Evolutionary conservation across 2,888 invertebrate genomes (phyloP).

Genomic region (Orthosia incerta): DNA sequence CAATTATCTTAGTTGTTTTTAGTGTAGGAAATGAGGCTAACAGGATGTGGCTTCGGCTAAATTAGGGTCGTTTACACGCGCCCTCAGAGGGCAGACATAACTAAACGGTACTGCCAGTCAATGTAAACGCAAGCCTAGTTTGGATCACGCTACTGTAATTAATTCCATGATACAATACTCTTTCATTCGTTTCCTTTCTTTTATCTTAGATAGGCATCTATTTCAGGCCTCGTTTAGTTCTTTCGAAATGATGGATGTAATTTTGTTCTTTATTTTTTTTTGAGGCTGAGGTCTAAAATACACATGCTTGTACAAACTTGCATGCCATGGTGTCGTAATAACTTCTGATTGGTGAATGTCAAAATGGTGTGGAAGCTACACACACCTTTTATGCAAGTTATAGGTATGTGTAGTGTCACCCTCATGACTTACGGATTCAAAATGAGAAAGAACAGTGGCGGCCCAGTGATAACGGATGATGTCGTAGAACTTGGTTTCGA

Average conservation of each 20-base stretch:
- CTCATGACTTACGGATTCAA: no score
- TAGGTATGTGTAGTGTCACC: no score
- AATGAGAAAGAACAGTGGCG: no score
- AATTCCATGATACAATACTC: constrained; percentile 42
- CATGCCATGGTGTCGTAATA: no score
- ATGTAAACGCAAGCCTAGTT: constrained; percentile 37
- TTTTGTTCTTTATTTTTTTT: background rate
- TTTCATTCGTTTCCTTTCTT: constrained; percentile 35
- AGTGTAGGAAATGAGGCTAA: constrained; percentile 1
- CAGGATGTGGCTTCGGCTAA: constrained; percentile 21
- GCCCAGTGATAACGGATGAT: no score
- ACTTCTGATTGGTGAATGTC: no score
- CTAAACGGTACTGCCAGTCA: constrained; percentile 44
- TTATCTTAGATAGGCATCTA: constrained; percentile 44
- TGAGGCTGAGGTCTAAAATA: no score
- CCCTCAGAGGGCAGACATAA: constrained; percentile 15
- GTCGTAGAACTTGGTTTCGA: no score
- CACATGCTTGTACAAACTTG: no score
- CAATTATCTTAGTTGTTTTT: constrained; percentile 12
- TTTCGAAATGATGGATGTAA: constrained; percentile 23
- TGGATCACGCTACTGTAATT: constrained; percentile 52
- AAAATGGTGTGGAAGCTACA: no score
- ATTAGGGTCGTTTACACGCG: constrained; percentile 32
- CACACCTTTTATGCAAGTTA: no score
- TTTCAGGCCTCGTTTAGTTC: constrained; percentile 16